Evolutionary conservation across 2,113 vertebrate species (phyloP), one percentile per base, ranked within the genome.

Genomic region (Monopterus albus): DNA sequence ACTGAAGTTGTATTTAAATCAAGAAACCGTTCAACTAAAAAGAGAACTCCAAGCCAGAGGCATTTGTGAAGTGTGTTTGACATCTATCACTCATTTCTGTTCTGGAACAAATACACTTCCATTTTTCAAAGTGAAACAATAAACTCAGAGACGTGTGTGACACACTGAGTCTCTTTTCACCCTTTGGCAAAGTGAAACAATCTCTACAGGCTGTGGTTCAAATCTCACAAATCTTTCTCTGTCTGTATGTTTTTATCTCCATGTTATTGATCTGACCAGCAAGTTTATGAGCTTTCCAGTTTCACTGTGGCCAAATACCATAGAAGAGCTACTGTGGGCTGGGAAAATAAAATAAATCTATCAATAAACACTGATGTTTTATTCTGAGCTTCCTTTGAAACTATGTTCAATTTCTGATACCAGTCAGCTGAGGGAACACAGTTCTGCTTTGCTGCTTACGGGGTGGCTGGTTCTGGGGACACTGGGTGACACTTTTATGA

Each of bases 261-360:
- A 17, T 17, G 35, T 57, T 31, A 64, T 45, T 58, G 42, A 38
- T 76, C 13, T 18, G 42, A 20, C 6, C 57, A 42, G 18, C 35
- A 42, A 1, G 28, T 49, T 49, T 33, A 18, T 36, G 26, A 61
- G 42, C 42, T 36, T 20, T 0, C 17, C 43, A 15, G 40, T n/a
- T 31, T 17, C 23, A 12, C 31, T 0, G 12, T 20, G 14, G 35
- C n/a, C 12, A 39, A 5, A n/a, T n/a, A n/a, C 4, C 9, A 17
- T 56, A n/a, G 12, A 43, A 7, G 28, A 45, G 21, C 29, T 59
- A 18, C 18, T 33, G 18, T 15, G 28, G 20, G 15, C 36, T 7
- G 18, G 0, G 28, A 14, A 56, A 49, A 66, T 29, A 21, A 43
- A 12, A 36, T 26, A 39, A 58, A 45, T 21, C 28, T 9, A 36